Evolutionary conservation across 2,113 vertebrate genomes (phyloP).

Genomic region (Pluvialis apricaria): DNA sequence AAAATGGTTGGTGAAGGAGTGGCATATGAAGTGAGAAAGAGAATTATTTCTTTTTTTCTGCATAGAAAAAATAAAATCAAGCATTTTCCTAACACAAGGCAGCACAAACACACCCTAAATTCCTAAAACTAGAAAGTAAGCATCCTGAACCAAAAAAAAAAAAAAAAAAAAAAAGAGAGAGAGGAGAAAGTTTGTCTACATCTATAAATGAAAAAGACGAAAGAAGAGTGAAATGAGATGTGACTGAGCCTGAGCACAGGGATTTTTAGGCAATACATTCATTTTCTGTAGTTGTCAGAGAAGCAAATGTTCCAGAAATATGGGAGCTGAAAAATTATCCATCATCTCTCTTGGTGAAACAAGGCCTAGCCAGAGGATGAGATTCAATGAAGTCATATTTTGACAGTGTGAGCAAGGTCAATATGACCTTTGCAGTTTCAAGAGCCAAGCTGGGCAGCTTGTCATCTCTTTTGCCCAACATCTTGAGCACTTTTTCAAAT

Average conservation of each 20-base stretch:
- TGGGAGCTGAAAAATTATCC: slow-evolving; percentile 29
- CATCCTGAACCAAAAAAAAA: background rate
- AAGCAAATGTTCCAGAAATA: slow-evolving; percentile 64
- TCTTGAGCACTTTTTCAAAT: background rate
- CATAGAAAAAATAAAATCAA: background rate
- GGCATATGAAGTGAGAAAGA: background rate
- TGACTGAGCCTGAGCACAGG: slow-evolving; percentile 28
- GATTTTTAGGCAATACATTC: slow-evolving; percentile 58
- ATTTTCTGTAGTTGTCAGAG: slow-evolving; percentile 57
- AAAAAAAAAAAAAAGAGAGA: too few relatives aligned
- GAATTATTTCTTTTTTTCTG: background rate
- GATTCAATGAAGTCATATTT: background rate
- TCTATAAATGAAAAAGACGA: slow-evolving; percentile 17
- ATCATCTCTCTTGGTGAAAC: background rate
- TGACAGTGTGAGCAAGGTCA: background rate
- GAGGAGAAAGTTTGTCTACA: background rate
- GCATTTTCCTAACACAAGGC: background rate
- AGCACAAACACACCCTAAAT: background rate
- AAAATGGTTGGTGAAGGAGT: background rate
- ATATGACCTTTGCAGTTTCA: background rate
- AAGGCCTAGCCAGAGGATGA: background rate
- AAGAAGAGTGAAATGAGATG: slow-evolving; percentile 58
- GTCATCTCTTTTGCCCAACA: background rate
- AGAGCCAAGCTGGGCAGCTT: background rate
- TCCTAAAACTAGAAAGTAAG: background rate